Conservation (phyloP, 2,888 invertebrate species). For the Toxonevra muliebris region DNA sequence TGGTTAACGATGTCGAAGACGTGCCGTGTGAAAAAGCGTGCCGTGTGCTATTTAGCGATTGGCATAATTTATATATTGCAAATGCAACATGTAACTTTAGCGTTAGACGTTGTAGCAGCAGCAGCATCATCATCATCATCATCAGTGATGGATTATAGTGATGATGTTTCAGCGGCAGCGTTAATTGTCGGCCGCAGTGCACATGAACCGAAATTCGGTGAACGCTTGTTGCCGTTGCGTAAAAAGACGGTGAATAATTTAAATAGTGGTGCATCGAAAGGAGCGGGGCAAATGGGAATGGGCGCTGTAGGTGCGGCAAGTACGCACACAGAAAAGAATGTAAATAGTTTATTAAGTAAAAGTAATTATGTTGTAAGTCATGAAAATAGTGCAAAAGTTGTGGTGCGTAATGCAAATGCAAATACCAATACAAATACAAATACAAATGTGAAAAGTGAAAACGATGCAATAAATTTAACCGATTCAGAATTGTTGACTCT, state of each 20-base stretch:
- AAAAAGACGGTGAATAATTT: conserved; percentile 45
- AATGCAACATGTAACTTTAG: conserved; percentile 39
- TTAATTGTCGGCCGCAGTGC: conserved; percentile 41
- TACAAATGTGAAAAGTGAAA: conserved; percentile 31
- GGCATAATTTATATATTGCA: conserved; percentile 25
- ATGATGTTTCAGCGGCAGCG: conserved; percentile 32
- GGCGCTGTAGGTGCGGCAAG: conserved; percentile 29
- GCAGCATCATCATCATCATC: conserved; percentile 3
- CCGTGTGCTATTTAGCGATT: conserved; percentile 4
- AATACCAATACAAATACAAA: conserved; percentile 30
- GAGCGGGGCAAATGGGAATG: conserved; percentile 31
- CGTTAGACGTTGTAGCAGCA: conserved; percentile 33
- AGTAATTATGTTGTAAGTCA: conserved; percentile 47
- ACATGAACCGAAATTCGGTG: conserved; percentile 57
- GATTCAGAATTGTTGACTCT: conserved; percentile 34
- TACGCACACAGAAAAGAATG: conserved; percentile 43
- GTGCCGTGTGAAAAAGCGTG: conserved; percentile 4
- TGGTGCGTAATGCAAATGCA: conserved; percentile 20
- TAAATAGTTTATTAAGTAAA: conserved; percentile 50
- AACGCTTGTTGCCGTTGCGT: conserved; percentile 56
- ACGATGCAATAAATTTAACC: conserved; percentile 8
- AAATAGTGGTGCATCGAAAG: conserved; percentile 28
- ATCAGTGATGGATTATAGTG: conserved; percentile 31
- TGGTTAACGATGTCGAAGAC: conserved; percentile 10
- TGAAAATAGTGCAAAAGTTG: conserved; percentile 44